phyloP scores from a whole-genome alignment of 2,797 vertebrate species.

The Smutsia gigantea region DNA sequence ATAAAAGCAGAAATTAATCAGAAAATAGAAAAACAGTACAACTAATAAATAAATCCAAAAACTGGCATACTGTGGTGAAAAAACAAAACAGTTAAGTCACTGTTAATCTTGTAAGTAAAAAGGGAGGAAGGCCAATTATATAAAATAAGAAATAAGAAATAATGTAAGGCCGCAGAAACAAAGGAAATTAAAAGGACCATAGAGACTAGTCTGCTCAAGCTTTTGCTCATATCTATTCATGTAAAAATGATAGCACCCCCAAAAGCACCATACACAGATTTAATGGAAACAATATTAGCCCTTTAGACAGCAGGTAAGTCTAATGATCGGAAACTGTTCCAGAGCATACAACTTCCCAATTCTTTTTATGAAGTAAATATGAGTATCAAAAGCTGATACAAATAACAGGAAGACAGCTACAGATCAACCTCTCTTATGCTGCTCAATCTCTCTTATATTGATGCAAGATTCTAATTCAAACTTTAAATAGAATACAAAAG shows the following conservation, averaged over 20 bases:
- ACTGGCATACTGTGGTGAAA: background rate
- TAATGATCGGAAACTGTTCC: background rate
- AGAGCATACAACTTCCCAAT: background rate
- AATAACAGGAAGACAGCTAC: background rate
- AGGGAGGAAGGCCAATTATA: background rate
- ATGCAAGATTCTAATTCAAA: constrained; percentile 35
- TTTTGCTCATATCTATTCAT: background rate
- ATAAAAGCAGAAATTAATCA: background rate
- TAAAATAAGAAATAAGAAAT: background rate
- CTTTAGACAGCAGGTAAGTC: background rate
- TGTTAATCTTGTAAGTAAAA: constrained; percentile 23
- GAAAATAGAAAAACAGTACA: background rate
- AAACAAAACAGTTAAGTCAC: background rate
- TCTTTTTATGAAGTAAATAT: background rate
- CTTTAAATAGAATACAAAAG: background rate
- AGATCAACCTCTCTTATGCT: background rate
- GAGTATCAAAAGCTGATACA: constrained; percentile 19
- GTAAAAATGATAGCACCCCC: background rate
- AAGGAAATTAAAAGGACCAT: background rate
- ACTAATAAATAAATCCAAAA: background rate
- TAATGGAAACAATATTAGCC: background rate
- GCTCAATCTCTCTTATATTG: background rate
- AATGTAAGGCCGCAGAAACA: background rate
- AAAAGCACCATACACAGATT: constrained; percentile 3
- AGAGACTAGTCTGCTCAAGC: background rate